Conservation (phyloP, 2,797 vertebrate species). For the Momotus momota region DNA sequence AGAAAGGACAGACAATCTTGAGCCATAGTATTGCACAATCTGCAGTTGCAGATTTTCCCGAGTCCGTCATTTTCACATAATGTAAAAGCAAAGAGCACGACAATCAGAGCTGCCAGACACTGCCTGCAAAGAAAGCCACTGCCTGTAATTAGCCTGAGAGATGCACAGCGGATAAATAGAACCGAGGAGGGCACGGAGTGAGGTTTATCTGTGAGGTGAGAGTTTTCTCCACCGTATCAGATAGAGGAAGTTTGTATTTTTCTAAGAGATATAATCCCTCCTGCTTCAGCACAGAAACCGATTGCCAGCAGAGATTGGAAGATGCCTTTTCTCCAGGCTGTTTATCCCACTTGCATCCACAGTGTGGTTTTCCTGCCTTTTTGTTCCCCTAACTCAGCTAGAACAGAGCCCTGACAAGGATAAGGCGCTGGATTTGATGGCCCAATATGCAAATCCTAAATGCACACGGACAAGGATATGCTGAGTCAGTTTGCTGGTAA, state of each 20-base stretch:
- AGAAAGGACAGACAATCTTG: not conserved
- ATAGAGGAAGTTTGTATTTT: constrained; percentile 5
- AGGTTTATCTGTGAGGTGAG: constrained; percentile 19
- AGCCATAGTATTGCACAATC: not conserved
- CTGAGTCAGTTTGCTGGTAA: not conserved
- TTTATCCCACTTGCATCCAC: not conserved
- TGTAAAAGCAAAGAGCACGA: not conserved
- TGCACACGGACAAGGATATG: not conserved
- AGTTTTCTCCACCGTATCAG: not conserved
- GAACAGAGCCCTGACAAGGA: not conserved
- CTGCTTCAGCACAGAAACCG: not conserved
- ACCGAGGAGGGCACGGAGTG: not conserved
- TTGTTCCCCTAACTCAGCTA: not conserved
- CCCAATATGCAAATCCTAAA: not conserved
- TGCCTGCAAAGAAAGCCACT: not conserved
- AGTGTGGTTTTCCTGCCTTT: not conserved
- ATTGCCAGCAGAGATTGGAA: not conserved
- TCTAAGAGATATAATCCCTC: constrained; percentile 4
- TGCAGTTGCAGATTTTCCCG: not conserved
- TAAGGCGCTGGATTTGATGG: not conserved
- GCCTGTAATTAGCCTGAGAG: not conserved
- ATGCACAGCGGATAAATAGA: not conserved
- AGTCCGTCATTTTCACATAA: not conserved
- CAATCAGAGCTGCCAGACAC: not conserved
- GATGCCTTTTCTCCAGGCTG: not conserved